Conservation (phyloP, 2,888 invertebrate species). For the Anoplius nigerrimus region DNA sequence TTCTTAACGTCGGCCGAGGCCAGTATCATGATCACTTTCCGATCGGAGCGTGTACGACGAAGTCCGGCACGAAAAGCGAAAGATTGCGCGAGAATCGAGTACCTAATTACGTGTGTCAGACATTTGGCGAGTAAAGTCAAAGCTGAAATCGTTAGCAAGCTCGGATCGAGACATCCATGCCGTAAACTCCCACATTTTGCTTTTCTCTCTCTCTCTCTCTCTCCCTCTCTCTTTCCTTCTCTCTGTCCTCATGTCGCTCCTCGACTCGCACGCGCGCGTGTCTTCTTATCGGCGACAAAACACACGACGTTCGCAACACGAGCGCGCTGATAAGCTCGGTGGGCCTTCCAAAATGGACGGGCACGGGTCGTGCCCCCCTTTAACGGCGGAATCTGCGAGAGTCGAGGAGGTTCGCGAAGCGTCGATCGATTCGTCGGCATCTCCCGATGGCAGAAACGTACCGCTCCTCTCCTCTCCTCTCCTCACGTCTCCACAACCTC, state of each 20-base stretch:
- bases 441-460: too few relatives aligned
- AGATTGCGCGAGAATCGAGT: too few relatives aligned
- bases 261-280: slow-evolving; percentile 6
- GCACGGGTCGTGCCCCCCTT: slow-evolving; percentile 41
- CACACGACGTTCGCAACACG: slow-evolving; percentile 39
- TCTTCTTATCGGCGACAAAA: slow-evolving; percentile 44
- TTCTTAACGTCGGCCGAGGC: too few relatives aligned
- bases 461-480: too few relatives aligned
- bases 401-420: not conserved
- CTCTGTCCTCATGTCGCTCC: slow-evolving; percentile 1
- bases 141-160: too few relatives aligned
- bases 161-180: too few relatives aligned
- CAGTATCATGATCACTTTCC: too few relatives aligned
- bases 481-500: too few relatives aligned
- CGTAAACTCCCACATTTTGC: not conserved
- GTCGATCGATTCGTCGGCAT: slow-evolving; percentile 23
- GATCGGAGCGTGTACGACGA: too few relatives aligned
- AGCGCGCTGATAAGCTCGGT: slow-evolving; percentile 39
- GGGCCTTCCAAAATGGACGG: slow-evolving; percentile 53
- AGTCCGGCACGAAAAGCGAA: too few relatives aligned
- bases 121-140: too few relatives aligned
- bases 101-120: too few relatives aligned
- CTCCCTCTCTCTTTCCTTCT: slow-evolving; percentile 8
- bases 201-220: slow-evolving; percentile 1
- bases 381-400: slow-evolving; percentile 20